phyloP scores from a whole-genome alignment of 2,888 invertebrate species.

The Muschampia plurimacula region DNA sequence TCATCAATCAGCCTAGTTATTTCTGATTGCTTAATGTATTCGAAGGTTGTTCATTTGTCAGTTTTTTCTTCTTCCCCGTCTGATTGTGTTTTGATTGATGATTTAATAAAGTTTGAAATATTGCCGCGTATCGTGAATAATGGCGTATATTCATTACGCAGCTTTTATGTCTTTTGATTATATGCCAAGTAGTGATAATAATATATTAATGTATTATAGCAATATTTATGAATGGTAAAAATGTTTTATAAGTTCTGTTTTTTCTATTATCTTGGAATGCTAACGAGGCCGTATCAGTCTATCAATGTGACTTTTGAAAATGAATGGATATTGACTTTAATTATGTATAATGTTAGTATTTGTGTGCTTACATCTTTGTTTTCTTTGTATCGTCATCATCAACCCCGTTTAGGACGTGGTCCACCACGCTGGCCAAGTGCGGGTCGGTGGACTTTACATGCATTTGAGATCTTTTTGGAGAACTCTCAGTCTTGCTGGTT shows the following conservation, averaged over 20 bases:
- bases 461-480: too few relatives aligned
- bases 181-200: slow-evolving; percentile 18
- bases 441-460: too few relatives aligned
- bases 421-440: too few relatives aligned
- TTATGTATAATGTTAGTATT: too few relatives aligned
- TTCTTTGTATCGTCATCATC: too few relatives aligned
- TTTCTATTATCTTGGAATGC: not conserved
- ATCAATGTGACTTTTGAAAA: not conserved
- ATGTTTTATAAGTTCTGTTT: not conserved
- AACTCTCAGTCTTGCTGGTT: too few relatives aligned
- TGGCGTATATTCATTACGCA: slow-evolving; percentile 34
- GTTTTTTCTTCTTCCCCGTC: slow-evolving; percentile 56
- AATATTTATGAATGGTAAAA: slow-evolving; percentile 11
- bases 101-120: slow-evolving; percentile 56
- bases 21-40: slow-evolving; percentile 75
- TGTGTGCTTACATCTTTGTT: too few relatives aligned
- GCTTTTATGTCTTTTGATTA: slow-evolving; percentile 24
- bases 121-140: slow-evolving; percentile 47
- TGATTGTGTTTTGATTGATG: slow-evolving; percentile 66
- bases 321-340: not conserved
- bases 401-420: too few relatives aligned
- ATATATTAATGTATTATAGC: too few relatives aligned
- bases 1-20: slow-evolving; percentile 74
- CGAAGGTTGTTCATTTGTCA: slow-evolving; percentile 65
- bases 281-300: not conserved